phyloP scores from a whole-genome alignment of 2,113 vertebrate species.

The Carlito syrichta region DNA sequence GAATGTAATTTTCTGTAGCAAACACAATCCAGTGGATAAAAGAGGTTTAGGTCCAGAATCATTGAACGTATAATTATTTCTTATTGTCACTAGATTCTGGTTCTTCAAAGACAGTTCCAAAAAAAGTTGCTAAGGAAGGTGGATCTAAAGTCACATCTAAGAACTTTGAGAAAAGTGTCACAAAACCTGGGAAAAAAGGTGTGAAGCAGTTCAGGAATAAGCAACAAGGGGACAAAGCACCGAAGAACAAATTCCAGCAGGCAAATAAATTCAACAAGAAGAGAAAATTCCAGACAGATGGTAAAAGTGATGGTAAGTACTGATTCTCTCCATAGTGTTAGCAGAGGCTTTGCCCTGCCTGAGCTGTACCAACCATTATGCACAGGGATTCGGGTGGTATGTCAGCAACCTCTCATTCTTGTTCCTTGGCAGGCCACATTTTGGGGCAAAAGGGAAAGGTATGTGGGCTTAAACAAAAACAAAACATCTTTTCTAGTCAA shows the following conservation, averaged over 20 bases:
- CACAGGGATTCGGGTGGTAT: neutral
- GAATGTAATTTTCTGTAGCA: neutral
- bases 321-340: accelerated
- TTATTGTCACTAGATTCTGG: constrained; percentile 56
- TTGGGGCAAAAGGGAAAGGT: neutral
- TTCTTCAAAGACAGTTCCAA: constrained; percentile 68
- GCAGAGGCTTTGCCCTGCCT: neutral
- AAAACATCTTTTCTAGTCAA: neutral
- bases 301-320: constrained; percentile 76
- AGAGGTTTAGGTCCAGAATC: neutral
- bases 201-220: constrained; percentile 82
- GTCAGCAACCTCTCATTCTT: neutral
- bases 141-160: constrained; percentile 73
- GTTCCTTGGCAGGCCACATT: neutral
- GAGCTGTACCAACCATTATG: too few species aligned
- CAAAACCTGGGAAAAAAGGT: constrained; percentile 72
- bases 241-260: constrained; percentile 76
- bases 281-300: constrained; percentile 75
- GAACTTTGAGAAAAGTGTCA: constrained; percentile 77
- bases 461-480: neutral
- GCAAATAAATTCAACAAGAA: constrained; percentile 64
- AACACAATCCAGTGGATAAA: neutral
- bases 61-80: neutral
- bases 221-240: constrained; percentile 70
- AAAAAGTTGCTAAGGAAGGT: constrained; percentile 63